A percentile compares a stretch with the other conserved stretches of the same genome.
phyloP scores from a whole-genome alignment of 2,888 invertebrate genomes.

The Hedya salicella region DNA sequence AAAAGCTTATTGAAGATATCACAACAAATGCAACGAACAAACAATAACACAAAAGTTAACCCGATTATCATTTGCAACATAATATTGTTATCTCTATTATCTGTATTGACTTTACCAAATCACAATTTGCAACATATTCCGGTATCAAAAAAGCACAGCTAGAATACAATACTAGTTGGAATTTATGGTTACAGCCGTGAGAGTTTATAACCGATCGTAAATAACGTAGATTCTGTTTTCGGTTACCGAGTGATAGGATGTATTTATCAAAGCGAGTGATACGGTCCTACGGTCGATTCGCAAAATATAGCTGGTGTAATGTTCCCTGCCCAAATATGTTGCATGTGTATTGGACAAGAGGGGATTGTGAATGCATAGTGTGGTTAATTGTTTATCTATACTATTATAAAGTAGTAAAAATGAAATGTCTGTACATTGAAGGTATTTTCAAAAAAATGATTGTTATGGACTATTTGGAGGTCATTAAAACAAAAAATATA shows the following conservation, averaged over 20 bases:
- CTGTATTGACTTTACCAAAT: too few species aligned
- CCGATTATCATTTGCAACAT: too few species aligned
- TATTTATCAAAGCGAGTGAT: constrained; percentile 47
- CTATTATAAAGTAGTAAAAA: too few species aligned
- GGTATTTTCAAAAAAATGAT: too few species aligned
- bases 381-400: too few species aligned
- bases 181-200: constrained; percentile 45
- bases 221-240: constrained; percentile 44
- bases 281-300: constrained; percentile 12
- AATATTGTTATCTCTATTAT: too few species aligned
- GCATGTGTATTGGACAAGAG: neutral
- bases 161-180: constrained; percentile 38
- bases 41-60: too few species aligned
- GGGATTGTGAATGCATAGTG: neutral
- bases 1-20: too few species aligned
- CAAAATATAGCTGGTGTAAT: neutral
- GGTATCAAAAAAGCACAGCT: constrained; percentile 29
- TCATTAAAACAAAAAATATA: too few species aligned
- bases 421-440: too few species aligned
- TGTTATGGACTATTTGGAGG: too few species aligned
- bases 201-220: constrained; percentile 46
- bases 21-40: too few species aligned
- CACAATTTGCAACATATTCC: constrained; percentile 14
- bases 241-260: constrained; percentile 45
- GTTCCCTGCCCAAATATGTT: neutral